Base-by-base conservation (phyloP, 2,113 vertebrate genomes). In the Bucco capensis region DNA sequence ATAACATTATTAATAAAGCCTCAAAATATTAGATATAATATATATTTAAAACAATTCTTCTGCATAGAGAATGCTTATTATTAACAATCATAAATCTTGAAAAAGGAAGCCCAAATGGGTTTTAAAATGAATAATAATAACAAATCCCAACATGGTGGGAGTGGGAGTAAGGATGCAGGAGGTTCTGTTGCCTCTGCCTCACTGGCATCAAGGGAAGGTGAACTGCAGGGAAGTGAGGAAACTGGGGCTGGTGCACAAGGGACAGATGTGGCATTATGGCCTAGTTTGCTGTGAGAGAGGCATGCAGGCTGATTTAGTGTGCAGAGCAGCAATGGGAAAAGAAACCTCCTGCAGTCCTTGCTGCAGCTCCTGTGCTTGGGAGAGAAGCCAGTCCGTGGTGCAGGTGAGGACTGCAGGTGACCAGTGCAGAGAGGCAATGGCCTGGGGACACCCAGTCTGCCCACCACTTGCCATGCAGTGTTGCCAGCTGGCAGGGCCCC, bases 391-490 rank as follows among this genome's bases (percentile, higher is more conserved):
- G 53, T n/a, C n/a, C n/a, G n/a, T n/a, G n/a, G n/a, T 6, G 7
- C 9, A 6, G 38, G 12, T 14, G 22, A 22, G 38, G n/a, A 60
- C 7, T 0, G 12, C 27, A 27, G 74, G 28, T 6, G 2, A 12
- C 35, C 14, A 16, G 37, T 3, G 3, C 27, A 13, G 5, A 12
- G 30, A 14, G 49, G 35, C n/a, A 56, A 2, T 21, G 50, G 46
- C 30, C 23, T 13, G 57, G 66, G 40, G 15, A 62, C 12, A 31
- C 19, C 40, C 75, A 9, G 23, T 9, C 81, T 71, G 35, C 23
- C 58, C 31, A 3, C 2, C 9, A 1, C 51, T 25, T 24, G 27
- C 49, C 30, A 12, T 1, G 0, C 1, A 0, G 1, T 12, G 38
- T 37, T 83, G 19, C 38, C 50, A 25, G 78, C 77, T 62, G 82